Evolutionary conservation across 64 coral and sea anemone species (phyloP).

Genomic region (Montipora efflorescens): DNA sequence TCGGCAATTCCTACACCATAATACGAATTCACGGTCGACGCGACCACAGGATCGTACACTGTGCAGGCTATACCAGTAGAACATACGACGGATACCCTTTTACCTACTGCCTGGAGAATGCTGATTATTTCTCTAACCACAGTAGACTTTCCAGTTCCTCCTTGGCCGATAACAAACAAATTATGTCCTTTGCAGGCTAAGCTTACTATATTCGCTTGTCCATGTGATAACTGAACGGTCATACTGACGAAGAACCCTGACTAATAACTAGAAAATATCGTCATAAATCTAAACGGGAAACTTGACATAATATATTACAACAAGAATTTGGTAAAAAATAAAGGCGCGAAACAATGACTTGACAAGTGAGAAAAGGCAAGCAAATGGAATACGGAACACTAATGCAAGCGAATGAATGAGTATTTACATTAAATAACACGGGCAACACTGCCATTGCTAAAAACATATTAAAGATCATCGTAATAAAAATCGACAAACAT

Average conservation of each 20-base stretch:
- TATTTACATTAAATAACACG: no score
- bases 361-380: no score
- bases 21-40: constrained; percentile 17
- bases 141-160: constrained; percentile 41
- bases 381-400: no score
- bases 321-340: no score
- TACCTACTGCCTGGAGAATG: not conserved
- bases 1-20: constrained; percentile 18
- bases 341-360: no score
- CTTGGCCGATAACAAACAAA: constrained; percentile 14
- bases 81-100: constrained; percentile 11
- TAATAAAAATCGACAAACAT: no score
- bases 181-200: constrained; percentile 23
- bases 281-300: no score
- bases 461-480: no score
- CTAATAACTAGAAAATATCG: no score
- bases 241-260: not conserved
- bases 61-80: constrained; percentile 38
- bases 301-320: no score
- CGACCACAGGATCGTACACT: constrained; percentile 5
- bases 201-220: not conserved
- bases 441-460: no score
- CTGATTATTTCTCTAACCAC: constrained; percentile 24
- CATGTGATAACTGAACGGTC: not conserved
- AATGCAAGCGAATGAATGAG: no score